Percentiles rank a stretch among this genome's conserved stretches.
These are phyloP conservation scores for Cinara cedri DNA, from an alignment of 2,888 invertebrate genomes.

Conservation along the genomic window DNA sequence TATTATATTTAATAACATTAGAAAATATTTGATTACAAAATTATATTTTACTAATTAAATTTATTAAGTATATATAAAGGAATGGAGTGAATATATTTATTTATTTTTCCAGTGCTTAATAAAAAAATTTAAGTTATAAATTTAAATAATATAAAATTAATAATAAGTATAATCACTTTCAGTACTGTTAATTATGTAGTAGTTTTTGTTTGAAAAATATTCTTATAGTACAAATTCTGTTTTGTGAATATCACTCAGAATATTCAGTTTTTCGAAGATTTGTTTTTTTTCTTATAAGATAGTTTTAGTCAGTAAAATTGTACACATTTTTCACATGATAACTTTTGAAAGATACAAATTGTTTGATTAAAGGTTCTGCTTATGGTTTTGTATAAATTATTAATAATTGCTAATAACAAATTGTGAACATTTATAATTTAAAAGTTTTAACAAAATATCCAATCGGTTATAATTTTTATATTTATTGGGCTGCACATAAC, in stretches of 20 bases:
- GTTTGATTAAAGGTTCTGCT: too few relatives aligned
- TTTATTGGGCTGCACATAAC: too few relatives aligned
- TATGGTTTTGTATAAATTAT: too few relatives aligned
- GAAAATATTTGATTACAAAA: neutral
- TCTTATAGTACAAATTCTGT: neutral
- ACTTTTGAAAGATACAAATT: too few relatives aligned
- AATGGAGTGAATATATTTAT: constrained; percentile 43
- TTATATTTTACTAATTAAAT: constrained; percentile 1
- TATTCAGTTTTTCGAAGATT: neutral
- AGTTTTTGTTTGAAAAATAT: neutral
- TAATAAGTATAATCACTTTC: neutral
- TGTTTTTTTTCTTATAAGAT: neutral
- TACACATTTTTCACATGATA: too few relatives aligned
- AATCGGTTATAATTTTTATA: too few relatives aligned
- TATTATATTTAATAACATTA: neutral
- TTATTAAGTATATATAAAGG: constrained; percentile 3
- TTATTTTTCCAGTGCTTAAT: constrained; percentile 27
- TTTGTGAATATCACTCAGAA: neutral
- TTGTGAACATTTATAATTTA: too few relatives aligned
- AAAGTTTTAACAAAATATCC: too few relatives aligned
- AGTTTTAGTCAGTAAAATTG: too few relatives aligned
- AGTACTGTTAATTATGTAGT: neutral
- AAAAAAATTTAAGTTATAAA: neutral
- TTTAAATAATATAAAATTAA: neutral
- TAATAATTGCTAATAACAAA: too few relatives aligned